Evolutionary conservation across 2,797 vertebrate genomes (phyloP).

Genomic region (Danio albolineatus): DNA sequence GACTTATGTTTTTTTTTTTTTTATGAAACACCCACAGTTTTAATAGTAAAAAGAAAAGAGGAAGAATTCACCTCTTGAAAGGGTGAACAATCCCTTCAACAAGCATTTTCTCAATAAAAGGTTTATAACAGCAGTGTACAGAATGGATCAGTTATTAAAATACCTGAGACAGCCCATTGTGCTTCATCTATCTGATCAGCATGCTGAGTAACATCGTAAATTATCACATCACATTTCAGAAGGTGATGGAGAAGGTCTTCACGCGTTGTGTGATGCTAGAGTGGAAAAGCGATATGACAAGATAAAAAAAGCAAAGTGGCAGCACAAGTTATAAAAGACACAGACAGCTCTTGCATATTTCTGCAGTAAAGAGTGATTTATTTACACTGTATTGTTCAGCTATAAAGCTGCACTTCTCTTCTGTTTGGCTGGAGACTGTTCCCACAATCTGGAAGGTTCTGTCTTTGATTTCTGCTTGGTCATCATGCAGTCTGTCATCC

Average conservation of each 20-base stretch:
- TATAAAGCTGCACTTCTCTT: slow-evolving; percentile 64
- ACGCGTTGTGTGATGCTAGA: slow-evolving; percentile 72
- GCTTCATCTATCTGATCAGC: slow-evolving; percentile 85
- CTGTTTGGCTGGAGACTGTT: slow-evolving; percentile 70
- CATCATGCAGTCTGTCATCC: slow-evolving; percentile 59
- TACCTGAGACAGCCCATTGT: slow-evolving; percentile 88
- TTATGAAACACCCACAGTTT: too few species aligned
- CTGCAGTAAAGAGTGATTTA: slow-evolving; percentile 21
- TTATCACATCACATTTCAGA: slow-evolving; percentile 84
- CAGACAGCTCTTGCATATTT: neutral
- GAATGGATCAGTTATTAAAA: neutral
- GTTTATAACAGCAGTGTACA: neutral
- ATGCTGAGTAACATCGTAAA: slow-evolving; percentile 89
- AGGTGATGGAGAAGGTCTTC: slow-evolving; percentile 80
- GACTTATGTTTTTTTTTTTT: too few species aligned
- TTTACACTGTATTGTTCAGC: slow-evolving; percentile 83
- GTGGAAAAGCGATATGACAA: neutral
- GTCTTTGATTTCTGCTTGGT: slow-evolving; percentile 41
- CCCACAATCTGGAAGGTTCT: slow-evolving; percentile 84
- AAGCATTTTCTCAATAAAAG: neutral
- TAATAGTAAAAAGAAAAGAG: too few species aligned
- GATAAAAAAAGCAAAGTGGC: neutral
- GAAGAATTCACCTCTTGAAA: too few species aligned
- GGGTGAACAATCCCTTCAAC: too few species aligned
- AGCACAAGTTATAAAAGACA: neutral